Evolutionary conservation across 2,113 vertebrate genomes (phyloP), one percentile per base, ranked within the genome.

Genomic region (Bagarius yarrelli): DNA sequence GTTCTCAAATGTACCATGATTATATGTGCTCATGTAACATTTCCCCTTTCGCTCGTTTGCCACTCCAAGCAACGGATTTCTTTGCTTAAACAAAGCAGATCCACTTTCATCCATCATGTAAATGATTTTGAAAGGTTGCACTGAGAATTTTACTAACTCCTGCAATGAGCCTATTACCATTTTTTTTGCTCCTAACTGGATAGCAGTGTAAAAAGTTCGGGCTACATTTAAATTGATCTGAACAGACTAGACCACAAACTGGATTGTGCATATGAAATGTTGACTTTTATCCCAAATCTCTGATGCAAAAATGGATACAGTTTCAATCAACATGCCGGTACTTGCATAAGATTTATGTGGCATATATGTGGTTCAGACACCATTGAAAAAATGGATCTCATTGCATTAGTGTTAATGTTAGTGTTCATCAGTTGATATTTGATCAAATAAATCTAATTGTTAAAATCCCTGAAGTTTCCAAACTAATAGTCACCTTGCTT

Each of bases 191-290:
- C 36, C 72, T 74, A 69, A 80, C 47, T 90, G 88, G 91, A 89
- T 94, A 90, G 91, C 91, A 86, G 87, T 84, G 89, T 88, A 93
- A 94, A 88, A 91, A 91, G 89, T 89, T 88, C 87, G 91, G 90
- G 91, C 93, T 88, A 89, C 85, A 71, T 81, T 91, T 89, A 91
- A 87, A 87, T 83, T 55, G 36, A 87, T 19, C 32, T 75, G 57
- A 64, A 84, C 83, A 84, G 86, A n/a, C 32, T 77, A 81, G 80
- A 83, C 74, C 71, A 82, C 76, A 81, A 85, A 79, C 30, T 2
- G 40, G 0, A 16, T 81, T 80, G 85, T 85, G 18, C 12, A 21
- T 2, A 30, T 53, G 47, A 25, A 76, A 15, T 59, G 32, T 21
- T 25, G 56, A 34, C 30, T 27, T 19, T 25, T 50, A 2, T 16